These are phyloP conservation scores for Serranus cabrilla DNA, from an alignment of 2,797 vertebrate species.

Conservation along the genomic window DNA sequence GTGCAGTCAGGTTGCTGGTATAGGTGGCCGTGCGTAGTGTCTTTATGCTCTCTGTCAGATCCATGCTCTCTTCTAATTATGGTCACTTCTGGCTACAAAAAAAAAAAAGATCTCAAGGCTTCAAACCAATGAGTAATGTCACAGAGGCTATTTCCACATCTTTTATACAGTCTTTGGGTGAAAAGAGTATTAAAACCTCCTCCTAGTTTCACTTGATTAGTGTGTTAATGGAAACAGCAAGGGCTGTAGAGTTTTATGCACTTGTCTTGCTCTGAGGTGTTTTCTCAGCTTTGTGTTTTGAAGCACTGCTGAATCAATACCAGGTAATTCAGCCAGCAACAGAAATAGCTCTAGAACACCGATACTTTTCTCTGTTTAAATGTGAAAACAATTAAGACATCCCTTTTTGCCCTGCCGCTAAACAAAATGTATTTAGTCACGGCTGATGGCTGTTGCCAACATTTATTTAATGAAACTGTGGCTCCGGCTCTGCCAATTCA, in stretches of 20 bases:
- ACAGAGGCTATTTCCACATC: too few relatives aligned
- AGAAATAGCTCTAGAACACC: conserved; percentile 12
- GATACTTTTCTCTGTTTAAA: conserved; percentile 48
- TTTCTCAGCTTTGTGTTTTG: conserved; percentile 22
- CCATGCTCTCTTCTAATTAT: too few relatives aligned
- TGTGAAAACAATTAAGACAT: conserved; percentile 50
- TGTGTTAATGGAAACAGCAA: conserved; percentile 40
- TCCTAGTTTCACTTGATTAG: conserved; percentile 3
- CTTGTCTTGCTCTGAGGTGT: conserved; percentile 15
- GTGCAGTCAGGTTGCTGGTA: too few relatives aligned
- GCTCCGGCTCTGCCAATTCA: conserved; percentile 63
- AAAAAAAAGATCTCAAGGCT: too few relatives aligned
- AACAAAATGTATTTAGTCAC: conserved; percentile 62
- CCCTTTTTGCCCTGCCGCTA: conserved; percentile 34
- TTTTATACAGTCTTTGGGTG: background rate
- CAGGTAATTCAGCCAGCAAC: background rate
- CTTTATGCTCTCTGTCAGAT: too few relatives aligned
- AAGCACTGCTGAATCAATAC: background rate
- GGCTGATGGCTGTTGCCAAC: conserved; percentile 60
- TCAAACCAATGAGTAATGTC: too few relatives aligned
- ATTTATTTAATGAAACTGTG: conserved; percentile 63
- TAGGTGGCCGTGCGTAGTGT: too few relatives aligned
- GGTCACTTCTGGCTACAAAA: too few relatives aligned
- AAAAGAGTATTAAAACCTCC: background rate
- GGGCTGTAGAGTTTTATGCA: conserved; percentile 17